Base-by-base conservation (phyloP, 1,140 invertebrate genomes). In the Wiebesia pumilae region DNA sequence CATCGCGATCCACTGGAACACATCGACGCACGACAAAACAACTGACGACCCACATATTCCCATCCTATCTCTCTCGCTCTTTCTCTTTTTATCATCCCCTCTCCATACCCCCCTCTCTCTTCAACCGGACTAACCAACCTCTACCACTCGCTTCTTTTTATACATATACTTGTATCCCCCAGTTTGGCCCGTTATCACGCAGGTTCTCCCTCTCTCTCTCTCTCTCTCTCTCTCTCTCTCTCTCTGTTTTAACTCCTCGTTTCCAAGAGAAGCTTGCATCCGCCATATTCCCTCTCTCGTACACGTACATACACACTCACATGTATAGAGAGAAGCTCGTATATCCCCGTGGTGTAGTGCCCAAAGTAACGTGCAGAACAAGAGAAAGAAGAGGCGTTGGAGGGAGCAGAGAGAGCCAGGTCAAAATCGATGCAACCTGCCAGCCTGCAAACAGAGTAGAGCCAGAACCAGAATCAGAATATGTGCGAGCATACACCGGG, bases 401-500 rank as follows among this genome's bases (percentile, higher is more conserved):
- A 83, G 43, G 30, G 71, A 67, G 75, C 38, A 87, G 81, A 62
- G 86, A 83, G 84, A 88, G 86, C 81, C 87, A 91, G 90, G 90
- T 90, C 88, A 89, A 90, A 90, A 91, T 91, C 89, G 90, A 91
- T 90, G 90, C 87, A 89, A 90, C 89, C 89, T 88, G 85, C 67
- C 80, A 38, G 54, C 33, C 67, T n/a, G 47, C 69, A 35, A 73
- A 9, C 81, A 43, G 27, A 75, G 30, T 69, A 21, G 38, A 27
- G n/a, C 40, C 12, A 27, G 40, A 67, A 33, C n/a, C 30, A 4
- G 78, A 65, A 67, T 19, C n/a, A 40, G 27, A 54, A 27, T 67
- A n/a, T 38, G 65, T 38, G 81, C 38, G 81, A 24, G 89, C 38
- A 21, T 43, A 43, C 87, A 88, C 38, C 88, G 89, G 89, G 90